Percentiles rank a stretch among this genome's conserved stretches.
Conservation (phyloP, 2,888 invertebrate species). For the Tetranychus truncatus region DNA sequence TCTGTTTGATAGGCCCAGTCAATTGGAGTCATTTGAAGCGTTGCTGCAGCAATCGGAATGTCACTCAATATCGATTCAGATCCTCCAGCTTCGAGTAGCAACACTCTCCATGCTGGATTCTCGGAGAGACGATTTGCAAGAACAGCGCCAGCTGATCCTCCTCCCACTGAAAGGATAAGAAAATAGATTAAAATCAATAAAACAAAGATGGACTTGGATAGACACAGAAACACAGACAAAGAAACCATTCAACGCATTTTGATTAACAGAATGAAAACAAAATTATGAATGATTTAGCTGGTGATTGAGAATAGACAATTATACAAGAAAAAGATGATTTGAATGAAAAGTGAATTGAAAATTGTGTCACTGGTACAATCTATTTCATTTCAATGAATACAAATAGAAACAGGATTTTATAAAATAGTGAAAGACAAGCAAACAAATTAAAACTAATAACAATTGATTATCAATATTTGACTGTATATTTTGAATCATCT, state of each 20-base stretch:
- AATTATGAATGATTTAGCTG: too few relatives aligned
- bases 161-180: slow-evolving; percentile 46
- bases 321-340: neutral
- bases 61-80: slow-evolving; percentile 28
- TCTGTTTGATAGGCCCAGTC: slow-evolving; percentile 89
- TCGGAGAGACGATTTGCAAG: slow-evolving; percentile 52
- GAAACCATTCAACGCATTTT: neutral
- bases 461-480: too few relatives aligned
- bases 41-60: slow-evolving; percentile 28
- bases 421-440: too few relatives aligned
- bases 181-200: too few relatives aligned
- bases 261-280: neutral
- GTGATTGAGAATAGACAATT: neutral
- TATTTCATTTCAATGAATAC: too few relatives aligned
- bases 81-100: slow-evolving; percentile 29
- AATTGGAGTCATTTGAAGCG: slow-evolving; percentile 34
- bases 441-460: too few relatives aligned
- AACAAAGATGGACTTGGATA: too few relatives aligned
- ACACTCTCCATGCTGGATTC: slow-evolving; percentile 26
- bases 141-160: slow-evolving; percentile 69
- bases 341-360: too few relatives aligned
- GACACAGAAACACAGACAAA: too few relatives aligned
- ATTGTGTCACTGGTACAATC: too few relatives aligned
- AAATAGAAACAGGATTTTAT: too few relatives aligned
- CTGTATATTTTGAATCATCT: too few relatives aligned